These are phyloP conservation scores for Leptonema lineaticorne DNA, from an alignment of 1,140 invertebrate genomes.

Conservation along the genomic window DNA sequence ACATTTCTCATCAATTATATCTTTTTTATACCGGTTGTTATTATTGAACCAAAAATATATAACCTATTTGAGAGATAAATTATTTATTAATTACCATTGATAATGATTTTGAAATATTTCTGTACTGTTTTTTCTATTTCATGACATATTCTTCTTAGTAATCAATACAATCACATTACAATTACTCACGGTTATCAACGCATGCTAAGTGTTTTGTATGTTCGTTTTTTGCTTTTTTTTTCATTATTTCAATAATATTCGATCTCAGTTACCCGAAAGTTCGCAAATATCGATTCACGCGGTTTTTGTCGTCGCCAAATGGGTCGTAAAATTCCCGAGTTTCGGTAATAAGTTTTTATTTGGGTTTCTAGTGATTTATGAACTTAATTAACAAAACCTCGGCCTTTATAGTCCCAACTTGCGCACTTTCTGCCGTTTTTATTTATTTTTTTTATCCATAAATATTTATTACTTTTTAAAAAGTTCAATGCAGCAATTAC, in stretches of 20 bases:
- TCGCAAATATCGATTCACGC: constrained; percentile 15
- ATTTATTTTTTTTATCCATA: background rate
- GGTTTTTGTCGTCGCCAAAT: constrained; percentile 17
- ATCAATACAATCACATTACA: background rate
- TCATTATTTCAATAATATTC: constrained; percentile 10
- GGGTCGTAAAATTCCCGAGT: constrained; percentile 14
- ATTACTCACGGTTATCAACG: too few relatives aligned
- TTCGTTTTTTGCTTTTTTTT: constrained; percentile 7
- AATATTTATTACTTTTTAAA: constrained; percentile 10
- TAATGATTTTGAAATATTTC: too few relatives aligned
- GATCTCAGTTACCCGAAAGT: background rate
- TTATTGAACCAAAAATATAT: constrained; percentile 22
- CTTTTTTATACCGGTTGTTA: constrained; percentile 9
- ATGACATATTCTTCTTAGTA: constrained; percentile 1
- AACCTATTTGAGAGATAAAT: too few relatives aligned
- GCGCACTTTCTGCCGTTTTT: background rate
- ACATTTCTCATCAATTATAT: too few relatives aligned
- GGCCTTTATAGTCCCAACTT: constrained; percentile 10
- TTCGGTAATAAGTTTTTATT: constrained; percentile 19
- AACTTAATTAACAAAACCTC: constrained; percentile 15
- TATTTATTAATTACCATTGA: too few relatives aligned
- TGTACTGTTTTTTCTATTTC: too few relatives aligned
- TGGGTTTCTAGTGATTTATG: constrained; percentile 17
- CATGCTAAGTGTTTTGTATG: background rate
- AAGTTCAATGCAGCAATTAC: too few relatives aligned